Evolutionary conservation across 1,140 invertebrate genomes (phyloP), one percentile per base, ranked within the genome.

Genomic region (Ganaspis sp.): DNA sequence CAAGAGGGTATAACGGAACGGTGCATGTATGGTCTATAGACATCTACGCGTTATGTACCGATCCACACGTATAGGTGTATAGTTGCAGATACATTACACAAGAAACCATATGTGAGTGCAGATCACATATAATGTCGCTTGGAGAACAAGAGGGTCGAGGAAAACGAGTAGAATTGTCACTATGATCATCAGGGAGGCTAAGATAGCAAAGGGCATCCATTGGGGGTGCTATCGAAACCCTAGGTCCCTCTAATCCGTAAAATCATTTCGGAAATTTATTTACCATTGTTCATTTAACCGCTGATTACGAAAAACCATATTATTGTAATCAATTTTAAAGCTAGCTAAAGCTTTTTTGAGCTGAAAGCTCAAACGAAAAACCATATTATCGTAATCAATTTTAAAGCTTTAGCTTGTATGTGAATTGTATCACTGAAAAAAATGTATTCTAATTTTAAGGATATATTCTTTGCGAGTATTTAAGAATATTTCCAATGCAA

Each of bases 71-170:
- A 29, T 23, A 37, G 45, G 11, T 12, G 54, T 19, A 70, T 77
- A 70, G 29, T 40, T 38, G 72, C 69, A 82, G 81, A 82, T 81
- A 81, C 77, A 76, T 83, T 85, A 79, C 83, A 83, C 70, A 81
- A 80, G 87, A 88, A 88, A 89, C 87, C 87, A 85, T 88, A 88
- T 80, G 81, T 80, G 80, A 81, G 76, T 75, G 69, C 29, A 37
- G 75, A 49, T 76, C 70, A 76, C 54, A 73, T 42, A 75, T 78
- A 79, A 79, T 53, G 74, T 53, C 74, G 26, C 69, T 42, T 54
- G 17, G 38, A 23, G 26, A 29, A 74, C 19, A 54, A 37, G 40
- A 69, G 64, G 29, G 53, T 72, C 69, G 73, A 12, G 26, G 40
- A 72, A 70, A 72, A 69, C 69, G 34, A 53, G 49, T 21, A 45